Conservation (phyloP, 2,888 invertebrate species). For the Anagyrus pseudococci region DNA sequence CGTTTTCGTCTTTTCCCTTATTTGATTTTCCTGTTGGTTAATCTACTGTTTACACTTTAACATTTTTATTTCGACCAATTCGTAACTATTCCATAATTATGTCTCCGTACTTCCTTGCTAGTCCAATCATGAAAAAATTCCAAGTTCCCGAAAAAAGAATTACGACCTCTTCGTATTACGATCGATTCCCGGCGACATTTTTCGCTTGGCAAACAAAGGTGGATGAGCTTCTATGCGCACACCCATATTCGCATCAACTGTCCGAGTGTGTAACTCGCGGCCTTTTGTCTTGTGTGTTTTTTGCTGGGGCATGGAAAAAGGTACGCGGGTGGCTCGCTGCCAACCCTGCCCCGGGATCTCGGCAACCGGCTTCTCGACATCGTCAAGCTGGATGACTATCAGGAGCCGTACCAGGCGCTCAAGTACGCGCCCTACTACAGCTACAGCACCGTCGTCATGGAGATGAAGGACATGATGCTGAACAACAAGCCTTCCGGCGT, state of each 20-base stretch:
- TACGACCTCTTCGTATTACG: too few relatives aligned
- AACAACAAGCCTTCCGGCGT: slow-evolving; percentile 60
- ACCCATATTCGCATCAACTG: background rate
- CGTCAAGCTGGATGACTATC: slow-evolving; percentile 76
- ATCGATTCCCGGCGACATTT: background rate
- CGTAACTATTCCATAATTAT: too few relatives aligned
- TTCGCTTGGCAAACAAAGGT: background rate
- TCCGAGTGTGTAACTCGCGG: background rate
- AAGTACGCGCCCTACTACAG: slow-evolving; percentile 79
- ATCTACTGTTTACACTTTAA: background rate
- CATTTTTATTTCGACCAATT: background rate
- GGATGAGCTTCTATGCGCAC: background rate
- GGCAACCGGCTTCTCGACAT: slow-evolving; percentile 67
- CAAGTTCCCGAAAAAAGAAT: too few relatives aligned
- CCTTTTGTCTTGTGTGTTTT: background rate
- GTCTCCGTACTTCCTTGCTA: too few relatives aligned
- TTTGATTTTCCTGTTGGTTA: background rate
- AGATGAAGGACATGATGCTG: slow-evolving; percentile 72
- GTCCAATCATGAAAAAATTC: too few relatives aligned
- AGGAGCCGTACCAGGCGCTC: slow-evolving; percentile 80
- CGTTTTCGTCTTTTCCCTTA: slow-evolving; percentile 10
- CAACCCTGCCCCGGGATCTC: slow-evolving; percentile 61
- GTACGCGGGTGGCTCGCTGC: slow-evolving; percentile 58
- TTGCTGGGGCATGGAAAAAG: slow-evolving; percentile 38
- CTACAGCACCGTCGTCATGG: slow-evolving; percentile 77